Evolutionary conservation across 2,113 vertebrate species (phyloP).

Genomic region (Lepus timidus): DNA sequence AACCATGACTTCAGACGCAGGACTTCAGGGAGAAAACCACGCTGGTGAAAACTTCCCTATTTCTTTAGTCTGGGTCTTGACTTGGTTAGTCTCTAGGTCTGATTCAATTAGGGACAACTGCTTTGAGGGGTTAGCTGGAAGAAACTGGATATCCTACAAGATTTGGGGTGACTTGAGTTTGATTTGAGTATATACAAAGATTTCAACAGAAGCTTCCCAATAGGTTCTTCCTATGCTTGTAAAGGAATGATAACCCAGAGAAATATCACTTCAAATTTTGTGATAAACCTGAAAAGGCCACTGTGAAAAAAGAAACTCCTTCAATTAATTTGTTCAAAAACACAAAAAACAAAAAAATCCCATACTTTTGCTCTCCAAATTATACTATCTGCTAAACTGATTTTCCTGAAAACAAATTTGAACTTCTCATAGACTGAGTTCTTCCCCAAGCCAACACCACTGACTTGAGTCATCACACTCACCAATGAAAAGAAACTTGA

Average conservation of each 20-base stretch:
- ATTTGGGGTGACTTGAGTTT: not conserved
- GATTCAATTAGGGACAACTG: not conserved
- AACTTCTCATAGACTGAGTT: conserved; percentile 16
- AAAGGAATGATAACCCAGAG: conserved; percentile 2
- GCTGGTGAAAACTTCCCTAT: not conserved
- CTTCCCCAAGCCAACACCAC: not conserved
- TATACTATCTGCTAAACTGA: not conserved
- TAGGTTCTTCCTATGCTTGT: not conserved
- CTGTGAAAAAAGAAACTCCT: not conserved
- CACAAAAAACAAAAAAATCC: no score
- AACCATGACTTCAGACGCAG: not conserved
- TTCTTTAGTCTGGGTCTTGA: not conserved
- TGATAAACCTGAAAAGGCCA: not conserved
- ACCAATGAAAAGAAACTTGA: not conserved
- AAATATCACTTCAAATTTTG: conserved; percentile 2
- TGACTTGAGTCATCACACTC: not conserved
- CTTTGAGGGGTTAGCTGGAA: not conserved
- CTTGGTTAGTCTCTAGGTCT: not conserved
- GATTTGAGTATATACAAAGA: not conserved
- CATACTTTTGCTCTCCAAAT: not conserved
- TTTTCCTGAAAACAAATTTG: conserved; percentile 33
- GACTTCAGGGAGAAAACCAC: not conserved
- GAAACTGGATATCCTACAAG: not conserved
- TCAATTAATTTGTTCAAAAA: not conserved
- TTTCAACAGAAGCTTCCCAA: not conserved